phyloP scores from a whole-genome alignment of 2,797 vertebrate genomes.

The Liasis olivaceus region DNA sequence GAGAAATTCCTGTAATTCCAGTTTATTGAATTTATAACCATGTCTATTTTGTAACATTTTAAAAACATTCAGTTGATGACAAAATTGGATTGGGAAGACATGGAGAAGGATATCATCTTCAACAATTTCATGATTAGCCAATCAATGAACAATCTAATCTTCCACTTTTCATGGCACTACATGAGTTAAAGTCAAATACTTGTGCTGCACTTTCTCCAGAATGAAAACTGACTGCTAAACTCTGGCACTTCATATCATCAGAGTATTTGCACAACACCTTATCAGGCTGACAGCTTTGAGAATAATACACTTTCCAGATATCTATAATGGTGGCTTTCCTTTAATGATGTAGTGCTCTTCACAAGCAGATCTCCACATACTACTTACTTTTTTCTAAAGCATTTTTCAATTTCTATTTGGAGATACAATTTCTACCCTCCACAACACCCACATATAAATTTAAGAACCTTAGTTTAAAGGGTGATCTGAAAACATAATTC shows the following conservation, averaged over 20 bases:
- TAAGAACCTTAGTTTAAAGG: not conserved
- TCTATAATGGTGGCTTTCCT: conserved; percentile 12
- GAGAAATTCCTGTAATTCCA: conserved; percentile 17
- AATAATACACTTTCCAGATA: conserved; percentile 37
- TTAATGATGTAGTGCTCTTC: not conserved
- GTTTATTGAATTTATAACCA: conserved; percentile 12
- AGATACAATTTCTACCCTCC: not conserved
- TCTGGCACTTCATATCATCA: conserved; percentile 27
- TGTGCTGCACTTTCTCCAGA: conserved; percentile 28
- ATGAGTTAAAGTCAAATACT: conserved; percentile 41
- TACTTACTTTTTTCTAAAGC: not conserved
- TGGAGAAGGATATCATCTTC: conserved; percentile 3
- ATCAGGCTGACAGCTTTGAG: conserved; percentile 32
- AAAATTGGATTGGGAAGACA: conserved; percentile 15
- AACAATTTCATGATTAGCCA: conserved; percentile 28
- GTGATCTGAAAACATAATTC: not conserved
- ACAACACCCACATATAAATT: not conserved
- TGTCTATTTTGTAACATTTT: conserved; percentile 19
- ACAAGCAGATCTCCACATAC: not conserved
- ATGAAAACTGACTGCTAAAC: conserved; percentile 41
- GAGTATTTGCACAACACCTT: conserved; percentile 45
- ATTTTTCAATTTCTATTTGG: not conserved
- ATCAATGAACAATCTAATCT: conserved; percentile 30
- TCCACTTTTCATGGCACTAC: conserved; percentile 7
- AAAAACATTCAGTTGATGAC: conserved; percentile 33